These are phyloP conservation scores for Pseudomyrmex cubaensis DNA, from an alignment of 1,140 invertebrate species.

Conservation along the genomic window DNA sequence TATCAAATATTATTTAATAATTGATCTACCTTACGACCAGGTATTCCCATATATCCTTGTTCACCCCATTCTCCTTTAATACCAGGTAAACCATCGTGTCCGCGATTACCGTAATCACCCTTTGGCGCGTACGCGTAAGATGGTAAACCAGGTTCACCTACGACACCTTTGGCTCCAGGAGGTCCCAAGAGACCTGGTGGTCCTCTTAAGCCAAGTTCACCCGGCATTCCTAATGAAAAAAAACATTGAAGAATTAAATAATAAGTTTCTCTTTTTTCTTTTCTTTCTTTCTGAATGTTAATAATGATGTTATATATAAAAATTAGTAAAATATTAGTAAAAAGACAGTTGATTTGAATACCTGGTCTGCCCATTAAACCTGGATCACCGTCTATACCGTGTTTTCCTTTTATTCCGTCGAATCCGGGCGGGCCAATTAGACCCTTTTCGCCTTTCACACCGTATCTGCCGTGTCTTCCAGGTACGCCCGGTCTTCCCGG, in stretches of 20 bases:
- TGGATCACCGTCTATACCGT: constrained; percentile 85
- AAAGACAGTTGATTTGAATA: constrained; percentile 40
- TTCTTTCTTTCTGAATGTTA: not conserved
- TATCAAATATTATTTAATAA: not conserved
- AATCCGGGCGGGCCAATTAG: constrained; percentile 79
- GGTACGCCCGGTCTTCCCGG: constrained; percentile 79
- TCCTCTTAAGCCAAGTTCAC: constrained; percentile 80
- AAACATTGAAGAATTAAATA: not conserved
- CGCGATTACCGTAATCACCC: constrained; percentile 87
- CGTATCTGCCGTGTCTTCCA: constrained; percentile 82
- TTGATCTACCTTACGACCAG: constrained; percentile 85
- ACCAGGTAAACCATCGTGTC: constrained; percentile 85
- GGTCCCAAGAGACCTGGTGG: constrained; percentile 79
- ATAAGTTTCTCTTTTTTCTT: too few species aligned
- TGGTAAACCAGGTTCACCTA: constrained; percentile 87
- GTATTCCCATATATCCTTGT: constrained; percentile 84
- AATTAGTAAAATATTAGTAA: not conserved
- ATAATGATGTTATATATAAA: not conserved
- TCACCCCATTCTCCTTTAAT: constrained; percentile 85
- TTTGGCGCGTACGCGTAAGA: constrained; percentile 86
- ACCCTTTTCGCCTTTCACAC: constrained; percentile 84
- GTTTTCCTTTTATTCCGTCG: constrained; percentile 82
- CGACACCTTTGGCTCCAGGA: constrained; percentile 87
- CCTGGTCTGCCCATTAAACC: constrained; percentile 86
- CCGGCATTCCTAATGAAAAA: constrained; percentile 78